These are phyloP conservation scores for Sardinella longiceps DNA, from an alignment of 2,797 vertebrate species.

Conservation along the genomic window DNA sequence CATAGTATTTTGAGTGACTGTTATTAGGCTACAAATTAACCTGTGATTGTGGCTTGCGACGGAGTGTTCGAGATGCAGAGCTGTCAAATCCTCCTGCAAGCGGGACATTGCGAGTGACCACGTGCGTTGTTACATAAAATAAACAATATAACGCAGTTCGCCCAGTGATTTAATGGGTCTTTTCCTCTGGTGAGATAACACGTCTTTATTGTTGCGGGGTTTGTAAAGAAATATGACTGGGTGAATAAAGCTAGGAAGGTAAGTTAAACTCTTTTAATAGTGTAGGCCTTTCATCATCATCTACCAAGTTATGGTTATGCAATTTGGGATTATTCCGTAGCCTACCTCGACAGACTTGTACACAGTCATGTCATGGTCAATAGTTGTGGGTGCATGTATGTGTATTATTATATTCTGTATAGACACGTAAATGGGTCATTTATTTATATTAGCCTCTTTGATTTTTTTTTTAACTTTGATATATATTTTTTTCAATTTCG, in stretches of 20 bases:
- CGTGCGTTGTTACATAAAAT: constrained; percentile 38
- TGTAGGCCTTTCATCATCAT: too few relatives aligned
- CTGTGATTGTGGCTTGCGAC: background rate
- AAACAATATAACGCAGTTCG: constrained; percentile 36
- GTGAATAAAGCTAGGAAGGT: background rate
- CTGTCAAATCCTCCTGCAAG: constrained; percentile 1
- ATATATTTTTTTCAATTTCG: background rate
- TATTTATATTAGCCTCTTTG: background rate
- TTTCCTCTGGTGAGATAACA: background rate
- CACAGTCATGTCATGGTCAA: too few relatives aligned
- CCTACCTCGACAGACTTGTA: too few relatives aligned
- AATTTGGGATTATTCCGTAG: too few relatives aligned
- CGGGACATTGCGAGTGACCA: constrained; percentile 12
- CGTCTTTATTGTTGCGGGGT: background rate
- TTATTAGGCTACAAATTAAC: too few relatives aligned
- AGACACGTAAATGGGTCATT: too few relatives aligned
- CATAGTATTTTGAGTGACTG: background rate
- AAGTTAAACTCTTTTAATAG: too few relatives aligned
- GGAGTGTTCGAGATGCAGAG: constrained; percentile 36
- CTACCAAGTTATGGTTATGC: too few relatives aligned
- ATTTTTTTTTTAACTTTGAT: background rate
- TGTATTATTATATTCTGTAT: too few relatives aligned
- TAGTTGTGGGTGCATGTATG: too few relatives aligned
- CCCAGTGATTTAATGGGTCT: too few relatives aligned
- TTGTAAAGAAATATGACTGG: background rate